Evolutionary conservation across 2,797 vertebrate species (phyloP), one percentile per base, ranked within the genome.

Genomic region (Poecilia gillii): DNA sequence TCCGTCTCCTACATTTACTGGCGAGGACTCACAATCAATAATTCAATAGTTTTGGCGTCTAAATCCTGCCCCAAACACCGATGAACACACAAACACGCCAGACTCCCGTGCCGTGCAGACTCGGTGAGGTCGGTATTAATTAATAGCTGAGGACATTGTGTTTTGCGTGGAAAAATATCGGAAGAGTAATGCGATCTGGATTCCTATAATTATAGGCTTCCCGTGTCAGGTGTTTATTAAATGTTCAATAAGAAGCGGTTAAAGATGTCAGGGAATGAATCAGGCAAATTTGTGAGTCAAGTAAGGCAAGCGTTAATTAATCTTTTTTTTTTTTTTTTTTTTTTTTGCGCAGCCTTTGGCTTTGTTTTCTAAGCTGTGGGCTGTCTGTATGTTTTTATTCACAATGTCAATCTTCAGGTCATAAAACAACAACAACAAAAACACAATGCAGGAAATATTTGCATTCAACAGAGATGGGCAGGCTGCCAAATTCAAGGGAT

Each of bases 11-110:
- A 92, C 93, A 94, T 93, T 33, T 94, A 94, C 92, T 90, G 94
- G 92, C 92, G 91, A 94, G 94, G 89, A 23, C 87, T 85, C 82
- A 77, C 11, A 86, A 96, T 96, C 95, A 92, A 96, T 96, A 96
- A 95, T 92, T 96, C 95, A 95, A 96, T 96, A 96, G 87, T 92
- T 90, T 95, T 95, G 95, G 95, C 94, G 95, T 95, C 95, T 93
- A 83, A 94, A 93, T 93, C 91, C 93, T 89, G 85, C 91, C 91
- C 87, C 84, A 88, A 94, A 93, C 91, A 89, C 83, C 84, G 81
- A 83, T 90, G 88, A 89, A 91, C 93, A 93, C 93, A 93, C 92
- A 94, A 89, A 91, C 92, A 91, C 84, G 84, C 79, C 87, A 92
- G 91, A 89, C 90, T 93, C 73, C 66, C 80, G 86, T 83, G 89